Evolutionary conservation across 2,888 invertebrate genomes (phyloP).

Genomic region (Campopleginae sp.): DNA sequence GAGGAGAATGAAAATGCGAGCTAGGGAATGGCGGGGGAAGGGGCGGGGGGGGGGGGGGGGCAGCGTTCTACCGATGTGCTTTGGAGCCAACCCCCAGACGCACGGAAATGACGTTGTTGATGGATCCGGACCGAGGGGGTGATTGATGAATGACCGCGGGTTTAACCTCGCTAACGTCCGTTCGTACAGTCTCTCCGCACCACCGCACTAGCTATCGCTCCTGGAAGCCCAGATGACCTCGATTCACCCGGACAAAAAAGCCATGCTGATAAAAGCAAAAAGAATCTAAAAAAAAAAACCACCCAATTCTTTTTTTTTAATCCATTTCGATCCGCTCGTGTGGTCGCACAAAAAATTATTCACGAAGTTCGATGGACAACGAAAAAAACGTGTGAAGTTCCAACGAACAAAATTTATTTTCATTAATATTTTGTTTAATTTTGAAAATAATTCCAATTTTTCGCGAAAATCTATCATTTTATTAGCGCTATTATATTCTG

Average conservation of each 20-base stretch:
- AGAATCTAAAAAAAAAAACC: conserved; percentile 34
- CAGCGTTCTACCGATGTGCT: conserved; percentile 69
- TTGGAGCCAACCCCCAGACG: conserved; percentile 75
- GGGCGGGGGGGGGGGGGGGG: conserved; percentile 52
- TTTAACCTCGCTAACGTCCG: conserved; percentile 64
- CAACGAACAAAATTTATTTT: too few species aligned
- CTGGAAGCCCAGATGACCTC: conserved; percentile 72
- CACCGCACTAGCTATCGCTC: conserved; percentile 62
- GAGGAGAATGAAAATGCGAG: conserved; percentile 31
- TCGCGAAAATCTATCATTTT: too few species aligned
- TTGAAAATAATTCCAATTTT: too few species aligned
- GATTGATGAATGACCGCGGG: conserved; percentile 78
- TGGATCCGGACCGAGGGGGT: conserved; percentile 77
- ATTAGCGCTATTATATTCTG: too few species aligned
- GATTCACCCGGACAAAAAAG: conserved; percentile 66
- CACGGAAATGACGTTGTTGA: conserved; percentile 81
- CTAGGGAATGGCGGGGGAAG: not conserved
- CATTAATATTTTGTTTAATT: too few species aligned
- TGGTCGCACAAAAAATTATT: not conserved
- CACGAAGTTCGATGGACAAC: not conserved
- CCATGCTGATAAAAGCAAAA: conserved; percentile 37
- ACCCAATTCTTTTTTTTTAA: conserved; percentile 42
- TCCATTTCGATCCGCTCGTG: conserved; percentile 42
- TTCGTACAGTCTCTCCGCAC: conserved; percentile 54
- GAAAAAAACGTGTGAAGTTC: not conserved